Percentiles rank a stretch among this genome's conserved stretches.
Evolutionary conservation across 1,140 invertebrate species (phyloP).

Genomic region (Drosophila mojavensis): DNA sequence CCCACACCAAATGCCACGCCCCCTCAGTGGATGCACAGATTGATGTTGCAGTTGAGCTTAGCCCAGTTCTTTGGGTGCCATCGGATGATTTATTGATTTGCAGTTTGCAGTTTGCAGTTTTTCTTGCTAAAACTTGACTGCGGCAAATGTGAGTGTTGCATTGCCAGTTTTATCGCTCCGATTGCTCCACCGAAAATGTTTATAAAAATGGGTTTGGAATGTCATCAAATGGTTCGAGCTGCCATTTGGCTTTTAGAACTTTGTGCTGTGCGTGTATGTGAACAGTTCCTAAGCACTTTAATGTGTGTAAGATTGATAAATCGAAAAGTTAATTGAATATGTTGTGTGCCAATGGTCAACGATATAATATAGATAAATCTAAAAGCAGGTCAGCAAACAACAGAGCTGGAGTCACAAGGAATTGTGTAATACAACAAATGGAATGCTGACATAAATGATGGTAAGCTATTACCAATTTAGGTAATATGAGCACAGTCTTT

Average conservation of each 20-base stretch:
- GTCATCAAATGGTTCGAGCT: slow-evolving; percentile 55
- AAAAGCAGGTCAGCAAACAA: not conserved
- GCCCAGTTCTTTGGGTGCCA: slow-evolving; percentile 20
- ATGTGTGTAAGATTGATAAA: slow-evolving; percentile 29
- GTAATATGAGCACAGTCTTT: not conserved
- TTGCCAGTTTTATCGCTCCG: slow-evolving; percentile 27
- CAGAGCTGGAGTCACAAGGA: not conserved
- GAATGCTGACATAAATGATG: not conserved
- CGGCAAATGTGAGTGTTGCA: slow-evolving; percentile 29
- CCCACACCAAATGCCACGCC: not conserved
- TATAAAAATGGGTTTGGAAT: slow-evolving; percentile 60
- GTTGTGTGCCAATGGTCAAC: slow-evolving; percentile 20
- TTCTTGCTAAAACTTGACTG: slow-evolving; percentile 68
- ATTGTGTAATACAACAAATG: not conserved
- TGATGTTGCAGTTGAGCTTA: slow-evolving; percentile 61
- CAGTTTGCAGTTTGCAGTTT: slow-evolving; percentile 68
- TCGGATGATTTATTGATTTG: slow-evolving; percentile 75
- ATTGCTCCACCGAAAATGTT: slow-evolving; percentile 48
- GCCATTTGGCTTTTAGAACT: slow-evolving; percentile 25
- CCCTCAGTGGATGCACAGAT: slow-evolving; percentile 3
- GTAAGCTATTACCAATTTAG: not conserved
- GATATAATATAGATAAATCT: slow-evolving; percentile 2
- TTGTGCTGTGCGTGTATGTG: slow-evolving; percentile 6
- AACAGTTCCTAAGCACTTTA: slow-evolving; percentile 11
- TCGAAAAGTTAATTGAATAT: slow-evolving; percentile 46